Evolutionary conservation across 2,113 vertebrate species (phyloP).

Genomic region (Osmerus eperlanus): DNA sequence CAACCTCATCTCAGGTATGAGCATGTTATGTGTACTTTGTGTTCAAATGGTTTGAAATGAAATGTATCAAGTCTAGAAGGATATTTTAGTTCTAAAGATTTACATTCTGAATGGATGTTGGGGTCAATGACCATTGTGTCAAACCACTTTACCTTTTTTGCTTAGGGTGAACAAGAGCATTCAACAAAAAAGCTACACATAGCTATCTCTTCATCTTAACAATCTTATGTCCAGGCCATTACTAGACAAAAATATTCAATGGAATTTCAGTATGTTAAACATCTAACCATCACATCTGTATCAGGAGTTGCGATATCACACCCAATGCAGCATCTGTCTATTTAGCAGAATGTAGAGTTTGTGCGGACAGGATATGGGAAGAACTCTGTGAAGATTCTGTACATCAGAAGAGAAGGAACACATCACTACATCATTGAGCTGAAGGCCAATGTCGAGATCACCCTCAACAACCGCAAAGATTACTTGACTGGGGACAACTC

Average conservation of each 20-base stretch:
- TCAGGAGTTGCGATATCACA: background rate
- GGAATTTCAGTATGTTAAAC: background rate
- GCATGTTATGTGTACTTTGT: background rate
- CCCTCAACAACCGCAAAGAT: conserved; percentile 81
- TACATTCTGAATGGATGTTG: background rate
- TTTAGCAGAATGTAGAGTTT: conserved; percentile 81
- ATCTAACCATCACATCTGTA: background rate
- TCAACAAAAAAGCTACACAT: background rate
- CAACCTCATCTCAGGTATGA: conserved; percentile 60
- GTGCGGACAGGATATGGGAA: conserved; percentile 91
- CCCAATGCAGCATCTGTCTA: background rate
- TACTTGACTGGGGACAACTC: conserved; percentile 86
- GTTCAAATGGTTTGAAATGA: background rate
- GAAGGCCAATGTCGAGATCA: conserved; percentile 81
- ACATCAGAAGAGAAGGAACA: conserved; percentile 75
- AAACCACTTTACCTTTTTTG: background rate
- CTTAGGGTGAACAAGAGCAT: background rate
- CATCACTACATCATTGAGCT: conserved; percentile 83
- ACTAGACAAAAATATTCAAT: too few species aligned
- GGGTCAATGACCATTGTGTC: conserved; percentile 30
- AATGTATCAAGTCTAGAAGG: conserved; percentile 1
- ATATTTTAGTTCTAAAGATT: background rate
- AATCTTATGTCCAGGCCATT: too few species aligned
- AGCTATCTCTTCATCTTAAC: background rate
- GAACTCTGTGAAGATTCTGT: conserved; percentile 84